Evolutionary conservation across 2,797 vertebrate genomes (phyloP).

Genomic region (Allenopithecus nigroviridis): DNA sequence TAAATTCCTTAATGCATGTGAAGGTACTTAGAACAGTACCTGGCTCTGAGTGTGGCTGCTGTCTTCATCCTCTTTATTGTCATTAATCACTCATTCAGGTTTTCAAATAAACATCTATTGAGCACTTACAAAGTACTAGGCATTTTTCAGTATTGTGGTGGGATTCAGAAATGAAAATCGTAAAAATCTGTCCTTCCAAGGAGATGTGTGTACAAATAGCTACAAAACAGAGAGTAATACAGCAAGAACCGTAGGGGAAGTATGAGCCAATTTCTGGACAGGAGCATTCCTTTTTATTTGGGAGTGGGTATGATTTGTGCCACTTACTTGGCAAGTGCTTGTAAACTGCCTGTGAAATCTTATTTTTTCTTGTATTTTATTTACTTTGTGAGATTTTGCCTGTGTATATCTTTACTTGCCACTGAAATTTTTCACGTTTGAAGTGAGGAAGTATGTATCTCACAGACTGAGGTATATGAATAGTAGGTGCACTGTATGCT

Average conservation of each 20-base stretch:
- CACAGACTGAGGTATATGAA: background rate
- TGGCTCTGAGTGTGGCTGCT: background rate
- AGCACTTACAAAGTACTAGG: background rate
- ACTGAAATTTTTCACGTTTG: constrained; percentile 23
- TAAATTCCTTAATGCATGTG: background rate
- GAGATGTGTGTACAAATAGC: background rate
- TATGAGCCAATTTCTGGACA: background rate
- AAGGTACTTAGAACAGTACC: background rate
- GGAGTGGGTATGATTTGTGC: background rate
- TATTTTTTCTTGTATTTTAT: background rate
- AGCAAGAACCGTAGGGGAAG: background rate
- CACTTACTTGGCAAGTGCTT: constrained; percentile 1
- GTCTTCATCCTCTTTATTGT: background rate
- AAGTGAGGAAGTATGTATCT: background rate
- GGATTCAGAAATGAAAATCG: constrained; percentile 12
- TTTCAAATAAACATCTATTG: background rate
- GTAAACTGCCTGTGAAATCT: background rate
- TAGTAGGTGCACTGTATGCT: background rate
- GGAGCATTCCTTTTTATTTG: background rate
- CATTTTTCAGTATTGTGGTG: background rate
- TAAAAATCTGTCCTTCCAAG: background rate
- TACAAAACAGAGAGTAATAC: background rate
- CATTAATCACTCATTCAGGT: background rate
- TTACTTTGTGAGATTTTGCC: constrained; percentile 27
- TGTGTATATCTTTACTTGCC: background rate